Evolutionary conservation across 2,888 invertebrate species (phyloP).

Genomic region (Megamerina dolium): DNA sequence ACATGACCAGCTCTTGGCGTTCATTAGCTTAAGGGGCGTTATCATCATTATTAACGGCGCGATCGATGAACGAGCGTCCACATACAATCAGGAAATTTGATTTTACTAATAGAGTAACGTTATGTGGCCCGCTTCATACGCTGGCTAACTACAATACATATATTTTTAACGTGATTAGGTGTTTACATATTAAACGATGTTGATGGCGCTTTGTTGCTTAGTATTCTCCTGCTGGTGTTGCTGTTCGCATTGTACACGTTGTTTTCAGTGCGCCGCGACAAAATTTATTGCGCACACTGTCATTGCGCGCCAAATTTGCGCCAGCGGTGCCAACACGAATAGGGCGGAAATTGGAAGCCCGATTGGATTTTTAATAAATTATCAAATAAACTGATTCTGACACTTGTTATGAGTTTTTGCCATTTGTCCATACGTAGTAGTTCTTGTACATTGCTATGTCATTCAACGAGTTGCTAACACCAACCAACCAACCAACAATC

Average conservation of each 20-base stretch:
- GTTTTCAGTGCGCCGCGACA: no score
- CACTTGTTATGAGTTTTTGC: constrained; percentile 18
- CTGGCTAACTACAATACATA: constrained; percentile 8
- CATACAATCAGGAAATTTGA: constrained; percentile 44
- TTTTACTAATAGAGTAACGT: constrained; percentile 31
- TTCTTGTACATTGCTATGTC: no score
- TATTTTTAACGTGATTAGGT: constrained; percentile 25
- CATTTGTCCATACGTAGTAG: no score
- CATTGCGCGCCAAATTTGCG: not conserved
- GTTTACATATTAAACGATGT: constrained; percentile 5
- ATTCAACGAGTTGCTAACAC: no score
- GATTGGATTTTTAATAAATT: constrained; percentile 33
- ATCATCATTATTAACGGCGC: constrained; percentile 27
- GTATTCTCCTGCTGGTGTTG: no score
- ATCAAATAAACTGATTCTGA: constrained; percentile 31
- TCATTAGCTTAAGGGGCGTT: constrained; percentile 45
- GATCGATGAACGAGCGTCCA: constrained; percentile 22
- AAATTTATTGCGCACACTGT: constrained; percentile 1
- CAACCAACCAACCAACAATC: no score
- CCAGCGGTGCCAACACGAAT: constrained; percentile 15
- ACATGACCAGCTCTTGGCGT: constrained; percentile 31
- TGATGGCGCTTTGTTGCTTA: constrained; percentile 1
- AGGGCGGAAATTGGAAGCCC: constrained; percentile 8
- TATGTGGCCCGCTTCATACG: constrained; percentile 4
- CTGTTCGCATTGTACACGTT: not conserved